A percentile compares a stretch with the other conserved stretches of the same genome.
Evolutionary conservation across 2,797 vertebrate species (phyloP).

Genomic region (Anisognathus igniventris): DNA sequence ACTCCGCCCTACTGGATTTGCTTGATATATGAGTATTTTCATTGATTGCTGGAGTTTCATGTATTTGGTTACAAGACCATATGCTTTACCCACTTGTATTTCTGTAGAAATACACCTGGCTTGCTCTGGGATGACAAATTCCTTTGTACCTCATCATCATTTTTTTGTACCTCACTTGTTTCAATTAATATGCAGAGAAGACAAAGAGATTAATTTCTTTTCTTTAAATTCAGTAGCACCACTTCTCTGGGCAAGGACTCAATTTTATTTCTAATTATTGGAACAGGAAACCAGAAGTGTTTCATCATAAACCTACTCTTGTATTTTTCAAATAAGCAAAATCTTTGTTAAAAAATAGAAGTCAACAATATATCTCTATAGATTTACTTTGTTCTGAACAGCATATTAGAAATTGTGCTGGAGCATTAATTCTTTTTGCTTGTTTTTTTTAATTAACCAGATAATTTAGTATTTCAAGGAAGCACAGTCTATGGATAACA

Average conservation of each 20-base stretch:
- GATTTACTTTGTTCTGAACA: background rate
- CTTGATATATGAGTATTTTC: background rate
- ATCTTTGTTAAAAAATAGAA: background rate
- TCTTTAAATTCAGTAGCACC: background rate
- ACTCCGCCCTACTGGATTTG: background rate
- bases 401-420: background rate
- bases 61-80: background rate
- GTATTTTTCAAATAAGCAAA: background rate
- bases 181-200: background rate
- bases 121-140: background rate
- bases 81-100: background rate
- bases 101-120: background rate
- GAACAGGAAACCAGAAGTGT: background rate
- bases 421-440: background rate
- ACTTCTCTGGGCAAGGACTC: background rate
- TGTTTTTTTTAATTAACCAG: background rate
- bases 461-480: background rate
- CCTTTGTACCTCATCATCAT: background rate
- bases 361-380: background rate
- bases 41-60: background rate
- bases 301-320: background rate
- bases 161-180: background rate
- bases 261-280: background rate
- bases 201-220: background rate
- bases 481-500: background rate